Percentiles rank a stretch among this genome's conserved stretches.
phyloP scores from a whole-genome alignment of 2,113 vertebrate genomes.

The Eurystomus gularis region DNA sequence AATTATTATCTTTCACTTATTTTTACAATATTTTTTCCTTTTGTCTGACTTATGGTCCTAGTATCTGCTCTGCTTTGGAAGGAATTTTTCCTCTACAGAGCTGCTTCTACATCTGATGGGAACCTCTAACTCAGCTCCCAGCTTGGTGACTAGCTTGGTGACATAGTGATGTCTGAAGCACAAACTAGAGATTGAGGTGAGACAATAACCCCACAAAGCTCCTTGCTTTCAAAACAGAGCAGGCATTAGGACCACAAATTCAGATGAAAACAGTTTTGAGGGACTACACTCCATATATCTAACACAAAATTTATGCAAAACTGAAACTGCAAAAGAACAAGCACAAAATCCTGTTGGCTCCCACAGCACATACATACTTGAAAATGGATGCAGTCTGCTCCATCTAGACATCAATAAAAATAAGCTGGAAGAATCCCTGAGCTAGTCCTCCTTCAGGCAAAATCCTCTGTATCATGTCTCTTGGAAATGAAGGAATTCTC shows the following conservation, averaged over 20 bases:
- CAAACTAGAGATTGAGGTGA: neutral
- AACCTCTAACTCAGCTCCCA: neutral
- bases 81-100: neutral
- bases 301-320: neutral
- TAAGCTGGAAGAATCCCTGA: neutral
- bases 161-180: neutral
- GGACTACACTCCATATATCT: neutral
- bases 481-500: neutral
- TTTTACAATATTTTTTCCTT: neutral
- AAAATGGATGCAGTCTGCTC: neutral
- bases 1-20: neutral
- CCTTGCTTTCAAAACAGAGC: neutral
- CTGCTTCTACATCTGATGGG: neutral
- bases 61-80: neutral
- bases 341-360: neutral
- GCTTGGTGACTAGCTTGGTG: neutral
- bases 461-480: neutral
- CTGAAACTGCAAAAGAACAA: neutral
- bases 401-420: neutral
- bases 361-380: neutral
- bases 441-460: neutral
- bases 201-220: neutral
- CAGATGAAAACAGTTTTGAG: neutral
- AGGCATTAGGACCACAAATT: neutral
- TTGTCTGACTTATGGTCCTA: neutral